These are phyloP conservation scores for Dryobota labecula DNA, from an alignment of 2,888 invertebrate genomes.

Conservation along the genomic window DNA sequence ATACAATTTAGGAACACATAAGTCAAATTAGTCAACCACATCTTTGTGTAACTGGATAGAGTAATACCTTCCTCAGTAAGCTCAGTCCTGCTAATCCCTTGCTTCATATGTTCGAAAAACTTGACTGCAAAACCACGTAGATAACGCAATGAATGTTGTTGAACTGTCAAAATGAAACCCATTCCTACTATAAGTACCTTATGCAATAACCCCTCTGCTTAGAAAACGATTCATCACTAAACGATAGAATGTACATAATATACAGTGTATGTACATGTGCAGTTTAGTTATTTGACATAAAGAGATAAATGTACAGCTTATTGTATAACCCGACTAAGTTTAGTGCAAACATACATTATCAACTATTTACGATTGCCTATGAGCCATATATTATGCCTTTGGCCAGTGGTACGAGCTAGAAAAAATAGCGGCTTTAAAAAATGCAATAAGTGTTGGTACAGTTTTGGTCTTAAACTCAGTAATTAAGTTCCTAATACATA, in stretches of 20 bases:
- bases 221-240: not conserved
- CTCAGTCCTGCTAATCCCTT: not conserved
- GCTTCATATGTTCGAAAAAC: too few relatives aligned
- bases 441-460: too few relatives aligned
- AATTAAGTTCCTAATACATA: too few relatives aligned
- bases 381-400: conserved; percentile 60
- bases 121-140: too few relatives aligned
- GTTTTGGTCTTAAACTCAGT: too few relatives aligned
- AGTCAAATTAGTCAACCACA: not conserved
- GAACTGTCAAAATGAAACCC: too few relatives aligned
- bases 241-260: not conserved
- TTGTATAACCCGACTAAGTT: conserved; percentile 53
- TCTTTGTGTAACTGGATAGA: not conserved
- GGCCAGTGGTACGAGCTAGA: conserved; percentile 23
- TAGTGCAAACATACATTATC: conserved; percentile 64
- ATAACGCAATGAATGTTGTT: too few relatives aligned
- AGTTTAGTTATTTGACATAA: not conserved
- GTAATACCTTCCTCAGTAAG: not conserved
- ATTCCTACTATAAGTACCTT: too few relatives aligned
- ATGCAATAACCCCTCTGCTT: too few relatives aligned
- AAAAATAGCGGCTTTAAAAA: not conserved
- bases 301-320: conserved; percentile 46
- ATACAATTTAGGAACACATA: not conserved
- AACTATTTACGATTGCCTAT: conserved; percentile 66
- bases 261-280: too few relatives aligned